These are phyloP conservation scores for Phoenicopterus ruber DNA, from an alignment of 2,113 vertebrate species.

Conservation along the genomic window DNA sequence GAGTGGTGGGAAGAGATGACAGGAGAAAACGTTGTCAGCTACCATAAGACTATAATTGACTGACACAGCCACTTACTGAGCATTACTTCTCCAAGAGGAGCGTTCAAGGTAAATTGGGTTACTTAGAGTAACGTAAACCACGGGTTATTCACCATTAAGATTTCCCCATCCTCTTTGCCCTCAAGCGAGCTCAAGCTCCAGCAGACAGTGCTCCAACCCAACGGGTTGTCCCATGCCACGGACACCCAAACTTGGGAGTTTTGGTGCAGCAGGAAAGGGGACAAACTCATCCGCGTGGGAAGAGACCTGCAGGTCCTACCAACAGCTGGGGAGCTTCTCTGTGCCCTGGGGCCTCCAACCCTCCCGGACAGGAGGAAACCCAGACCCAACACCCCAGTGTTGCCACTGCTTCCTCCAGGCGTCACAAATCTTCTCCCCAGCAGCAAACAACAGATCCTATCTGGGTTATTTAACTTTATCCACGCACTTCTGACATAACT, in stretches of 20 bases:
- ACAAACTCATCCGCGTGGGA: background rate
- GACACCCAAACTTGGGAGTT: background rate
- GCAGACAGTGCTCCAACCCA: background rate
- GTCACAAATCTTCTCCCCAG: background rate
- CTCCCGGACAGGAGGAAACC: background rate
- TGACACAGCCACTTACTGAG: background rate
- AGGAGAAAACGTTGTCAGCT: background rate
- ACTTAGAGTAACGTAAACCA: background rate
- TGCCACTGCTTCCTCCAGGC: background rate
- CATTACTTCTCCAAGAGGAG: background rate
- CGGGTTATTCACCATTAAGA: background rate
- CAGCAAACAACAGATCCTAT: background rate
- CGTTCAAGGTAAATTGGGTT: background rate
- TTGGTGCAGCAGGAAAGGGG: background rate
- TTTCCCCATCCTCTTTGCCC: background rate
- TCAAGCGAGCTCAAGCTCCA: background rate
- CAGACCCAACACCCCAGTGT: background rate
- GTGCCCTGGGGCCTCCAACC: background rate
- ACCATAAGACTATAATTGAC: constrained; percentile 19
- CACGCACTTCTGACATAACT: background rate
- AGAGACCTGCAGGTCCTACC: background rate
- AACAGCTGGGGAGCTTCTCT: background rate
- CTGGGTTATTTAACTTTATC: background rate
- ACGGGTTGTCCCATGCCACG: fast-evolving
- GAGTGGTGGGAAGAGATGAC: constrained; percentile 22